Evolutionary conservation across 2,888 invertebrate species (phyloP).

Genomic region (Drosophila niveifrons): DNA sequence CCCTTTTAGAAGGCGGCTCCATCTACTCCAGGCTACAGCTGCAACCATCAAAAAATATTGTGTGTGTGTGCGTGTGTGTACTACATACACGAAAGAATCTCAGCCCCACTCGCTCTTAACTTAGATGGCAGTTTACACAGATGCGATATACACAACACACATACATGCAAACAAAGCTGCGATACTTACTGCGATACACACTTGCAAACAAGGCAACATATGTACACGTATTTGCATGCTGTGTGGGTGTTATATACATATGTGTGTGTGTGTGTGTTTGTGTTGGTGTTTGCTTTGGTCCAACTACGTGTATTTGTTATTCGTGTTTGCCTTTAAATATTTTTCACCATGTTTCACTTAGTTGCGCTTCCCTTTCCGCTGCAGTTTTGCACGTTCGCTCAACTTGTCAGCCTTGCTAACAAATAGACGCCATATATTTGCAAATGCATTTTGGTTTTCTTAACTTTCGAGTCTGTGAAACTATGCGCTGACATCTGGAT

Average conservation of each 20-base stretch:
- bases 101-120: constrained; percentile 31
- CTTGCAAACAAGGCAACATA: constrained; percentile 10
- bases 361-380: constrained; percentile 53
- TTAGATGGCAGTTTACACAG: constrained; percentile 34
- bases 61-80: not conserved
- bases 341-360: constrained; percentile 39
- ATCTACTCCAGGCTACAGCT: constrained; percentile 31
- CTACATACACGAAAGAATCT: constrained; percentile 32
- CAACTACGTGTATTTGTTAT: constrained; percentile 46
- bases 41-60: constrained; percentile 16
- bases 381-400: constrained; percentile 66
- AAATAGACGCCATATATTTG: constrained; percentile 39
- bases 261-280: too few relatives aligned
- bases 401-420: constrained; percentile 67
- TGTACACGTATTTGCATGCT: constrained; percentile 62
- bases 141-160: constrained; percentile 2
- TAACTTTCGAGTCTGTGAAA: constrained; percentile 36
- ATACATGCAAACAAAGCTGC: constrained; percentile 3
- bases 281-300: constrained; percentile 42
- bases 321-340: constrained; percentile 60
- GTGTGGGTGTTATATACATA: constrained; percentile 33
- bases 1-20: constrained; percentile 55
- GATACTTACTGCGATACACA: constrained; percentile 1
- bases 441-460: constrained; percentile 12
- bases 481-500: constrained; percentile 59